A percentile compares a stretch with the other conserved stretches of the same genome.
phyloP scores from a whole-genome alignment of 1,140 invertebrate species.

The Drosophila pandora region DNA sequence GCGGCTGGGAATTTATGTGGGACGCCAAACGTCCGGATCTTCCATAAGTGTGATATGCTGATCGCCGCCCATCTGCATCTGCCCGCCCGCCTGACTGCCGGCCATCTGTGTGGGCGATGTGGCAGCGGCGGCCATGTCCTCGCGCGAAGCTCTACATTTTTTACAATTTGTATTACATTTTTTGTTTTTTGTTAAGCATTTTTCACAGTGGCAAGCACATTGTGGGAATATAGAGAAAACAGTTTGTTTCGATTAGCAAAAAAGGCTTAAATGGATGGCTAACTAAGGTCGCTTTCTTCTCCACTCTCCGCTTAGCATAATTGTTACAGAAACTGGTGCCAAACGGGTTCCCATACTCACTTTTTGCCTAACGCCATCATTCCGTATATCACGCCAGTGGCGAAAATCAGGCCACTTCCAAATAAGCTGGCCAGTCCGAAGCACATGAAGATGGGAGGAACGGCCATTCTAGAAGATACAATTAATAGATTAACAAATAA shows the following conservation, averaged over 20 bases:
- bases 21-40: conserved; percentile 94
- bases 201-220: conserved; percentile 46
- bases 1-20: conserved; percentile 88
- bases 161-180: conserved; percentile 14
- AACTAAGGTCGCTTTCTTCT: conserved; percentile 15
- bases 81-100: conserved; percentile 85
- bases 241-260: conserved; percentile 54
- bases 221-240: conserved; percentile 49
- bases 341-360: conserved; percentile 86
- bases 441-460: conserved; percentile 92
- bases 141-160: conserved; percentile 88
- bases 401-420: conserved; percentile 94
- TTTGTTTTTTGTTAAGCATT: conserved; percentile 37
- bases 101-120: conserved; percentile 86
- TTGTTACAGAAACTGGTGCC: not conserved
- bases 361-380: conserved; percentile 96
- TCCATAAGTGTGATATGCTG: conserved; percentile 92
- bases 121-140: conserved; percentile 92
- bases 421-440: conserved; percentile 91
- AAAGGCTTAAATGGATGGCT: conserved; percentile 1
- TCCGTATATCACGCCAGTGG: conserved; percentile 94
- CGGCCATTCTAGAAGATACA: conserved; percentile 87
- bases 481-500: conserved; percentile 4
- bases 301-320: conserved; percentile 11
- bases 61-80: conserved; percentile 87